Conservation (phyloP, 2,888 invertebrate species). For the Amphipyra tragopoginis region DNA sequence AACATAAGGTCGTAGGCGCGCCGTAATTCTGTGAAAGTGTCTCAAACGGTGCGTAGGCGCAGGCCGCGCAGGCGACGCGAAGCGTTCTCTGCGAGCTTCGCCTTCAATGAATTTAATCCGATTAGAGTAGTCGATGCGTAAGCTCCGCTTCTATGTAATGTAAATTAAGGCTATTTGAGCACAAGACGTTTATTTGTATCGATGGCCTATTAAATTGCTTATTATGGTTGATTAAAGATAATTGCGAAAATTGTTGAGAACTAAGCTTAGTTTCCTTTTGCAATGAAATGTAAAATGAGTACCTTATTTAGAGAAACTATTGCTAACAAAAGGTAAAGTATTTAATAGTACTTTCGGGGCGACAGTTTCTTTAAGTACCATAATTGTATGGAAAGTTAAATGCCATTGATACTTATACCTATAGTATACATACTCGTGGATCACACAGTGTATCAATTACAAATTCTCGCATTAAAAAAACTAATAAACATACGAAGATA, state of each 20-base stretch:
- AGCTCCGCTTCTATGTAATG: constrained; percentile 53
- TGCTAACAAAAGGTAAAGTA: background rate
- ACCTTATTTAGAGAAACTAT: constrained; percentile 6
- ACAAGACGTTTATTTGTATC: constrained; percentile 64
- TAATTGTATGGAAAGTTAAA: background rate
- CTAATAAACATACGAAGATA: background rate
- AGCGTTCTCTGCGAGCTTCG: constrained; percentile 64
- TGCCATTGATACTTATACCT: background rate
- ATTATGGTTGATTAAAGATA: constrained; percentile 56
- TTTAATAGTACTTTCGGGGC: background rate
- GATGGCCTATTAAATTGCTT: constrained; percentile 54
- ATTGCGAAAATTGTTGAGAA: constrained; percentile 48
- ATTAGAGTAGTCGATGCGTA: constrained; percentile 71
- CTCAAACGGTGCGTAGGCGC: constrained; percentile 80
- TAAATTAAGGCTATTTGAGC: constrained; percentile 67
- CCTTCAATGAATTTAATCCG: constrained; percentile 77
- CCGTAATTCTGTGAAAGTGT: constrained; percentile 80
- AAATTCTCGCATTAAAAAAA: constrained; percentile 4
- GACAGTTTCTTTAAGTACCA: background rate
- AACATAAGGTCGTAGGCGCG: constrained; percentile 81
- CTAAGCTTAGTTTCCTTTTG: constrained; percentile 37
- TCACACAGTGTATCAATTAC: no score
- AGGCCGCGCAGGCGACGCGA: constrained; percentile 62
- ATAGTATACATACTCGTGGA: no score
- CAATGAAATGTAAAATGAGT: constrained; percentile 22